A percentile compares a stretch with the other conserved stretches of the same genome.
Conservation (phyloP, 2,113 vertebrate species). For the Diphyllodes magnificus region DNA sequence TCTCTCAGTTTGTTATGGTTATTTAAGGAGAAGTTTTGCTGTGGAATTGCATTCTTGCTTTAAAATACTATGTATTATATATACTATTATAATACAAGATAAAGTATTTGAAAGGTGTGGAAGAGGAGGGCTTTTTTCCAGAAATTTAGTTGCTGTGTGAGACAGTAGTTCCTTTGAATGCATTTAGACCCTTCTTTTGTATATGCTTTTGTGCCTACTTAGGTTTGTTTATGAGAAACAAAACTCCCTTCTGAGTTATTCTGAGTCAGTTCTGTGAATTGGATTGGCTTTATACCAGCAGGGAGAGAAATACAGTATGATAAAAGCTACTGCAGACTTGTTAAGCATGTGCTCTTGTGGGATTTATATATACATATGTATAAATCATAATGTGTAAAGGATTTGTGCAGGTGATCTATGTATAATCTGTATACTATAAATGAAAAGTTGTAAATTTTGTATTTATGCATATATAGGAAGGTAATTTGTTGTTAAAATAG, state of each 20-base stretch:
- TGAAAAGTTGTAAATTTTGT: neutral
- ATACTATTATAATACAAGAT: neutral
- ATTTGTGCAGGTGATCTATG: neutral
- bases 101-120: neutral
- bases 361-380: neutral
- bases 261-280: neutral
- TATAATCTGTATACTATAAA: neutral
- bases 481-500: neutral
- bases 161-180: neutral
- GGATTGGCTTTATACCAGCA: neutral
- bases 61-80: neutral
- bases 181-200: neutral
- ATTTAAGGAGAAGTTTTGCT: neutral
- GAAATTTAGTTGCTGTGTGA: neutral
- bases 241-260: neutral
- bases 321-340: neutral
- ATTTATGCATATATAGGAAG: neutral
- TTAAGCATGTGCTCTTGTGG: neutral
- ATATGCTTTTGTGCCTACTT: neutral
- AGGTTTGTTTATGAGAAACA: neutral
- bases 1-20: neutral
- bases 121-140: neutral
- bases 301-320: neutral
- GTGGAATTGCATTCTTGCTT: neutral
- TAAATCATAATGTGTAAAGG: accelerated